phyloP scores from a whole-genome alignment of 2,113 vertebrate genomes.

The Chaetops frenatus region DNA sequence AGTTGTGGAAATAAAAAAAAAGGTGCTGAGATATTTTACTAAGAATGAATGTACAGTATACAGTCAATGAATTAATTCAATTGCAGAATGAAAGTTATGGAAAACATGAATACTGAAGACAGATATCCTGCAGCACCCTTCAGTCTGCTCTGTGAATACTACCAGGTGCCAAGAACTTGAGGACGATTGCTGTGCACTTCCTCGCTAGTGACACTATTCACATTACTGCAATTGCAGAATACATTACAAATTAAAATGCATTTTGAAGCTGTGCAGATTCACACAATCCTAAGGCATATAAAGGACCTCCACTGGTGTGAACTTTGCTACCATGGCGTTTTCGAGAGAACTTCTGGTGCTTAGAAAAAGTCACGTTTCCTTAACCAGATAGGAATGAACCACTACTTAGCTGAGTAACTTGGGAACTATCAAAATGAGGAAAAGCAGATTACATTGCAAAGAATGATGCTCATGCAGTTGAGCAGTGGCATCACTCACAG shows the following conservation, averaged over 20 bases:
- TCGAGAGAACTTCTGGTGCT: not conserved
- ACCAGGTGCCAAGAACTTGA: not conserved
- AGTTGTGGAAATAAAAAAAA: not conserved
- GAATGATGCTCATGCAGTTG: not conserved
- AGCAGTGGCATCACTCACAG: not conserved
- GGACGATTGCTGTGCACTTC: fast-evolving
- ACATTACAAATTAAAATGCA: not conserved
- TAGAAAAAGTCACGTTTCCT: not conserved
- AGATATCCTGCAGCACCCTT: not conserved
- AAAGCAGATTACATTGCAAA: not conserved
- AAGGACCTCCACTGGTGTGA: not conserved
- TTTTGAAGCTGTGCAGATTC: not conserved
- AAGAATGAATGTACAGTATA: not conserved
- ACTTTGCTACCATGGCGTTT: not conserved
- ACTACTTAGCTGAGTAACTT: not conserved
- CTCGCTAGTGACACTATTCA: not conserved
- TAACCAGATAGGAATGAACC: not conserved
- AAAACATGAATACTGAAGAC: not conserved
- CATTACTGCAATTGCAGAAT: not conserved
- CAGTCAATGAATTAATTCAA: not conserved
- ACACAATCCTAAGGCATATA: not conserved
- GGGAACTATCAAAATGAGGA: not conserved
- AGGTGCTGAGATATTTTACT: not conserved
- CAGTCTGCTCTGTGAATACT: not conserved
- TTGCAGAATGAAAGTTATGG: not conserved